Evolutionary conservation across 2,888 invertebrate genomes (phyloP).

Genomic region (Clepsis dumicolana): DNA sequence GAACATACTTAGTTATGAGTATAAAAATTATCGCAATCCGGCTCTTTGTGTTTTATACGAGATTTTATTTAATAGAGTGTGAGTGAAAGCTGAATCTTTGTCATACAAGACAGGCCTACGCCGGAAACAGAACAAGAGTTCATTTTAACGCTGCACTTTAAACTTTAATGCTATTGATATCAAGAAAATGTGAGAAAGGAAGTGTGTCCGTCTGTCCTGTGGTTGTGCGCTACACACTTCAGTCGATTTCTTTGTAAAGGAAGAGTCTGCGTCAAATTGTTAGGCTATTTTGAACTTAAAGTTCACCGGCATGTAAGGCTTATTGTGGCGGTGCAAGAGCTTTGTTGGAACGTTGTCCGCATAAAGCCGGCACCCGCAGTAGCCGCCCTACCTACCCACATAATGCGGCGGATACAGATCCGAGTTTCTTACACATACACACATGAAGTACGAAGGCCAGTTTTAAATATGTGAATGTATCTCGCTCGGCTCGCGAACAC

Average conservation of each 20-base stretch:
- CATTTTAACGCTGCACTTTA: slow-evolving; percentile 68
- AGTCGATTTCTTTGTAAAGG: slow-evolving; percentile 71
- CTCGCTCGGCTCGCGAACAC: slow-evolving; percentile 66
- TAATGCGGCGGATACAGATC: slow-evolving; percentile 85
- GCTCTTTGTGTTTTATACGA: slow-evolving; percentile 30
- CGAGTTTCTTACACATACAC: slow-evolving; percentile 81
- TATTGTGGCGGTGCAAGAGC: slow-evolving; percentile 77
- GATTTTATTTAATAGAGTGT: slow-evolving; percentile 56
- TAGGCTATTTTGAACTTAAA: slow-evolving; percentile 74
- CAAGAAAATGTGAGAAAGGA: slow-evolving; percentile 85
- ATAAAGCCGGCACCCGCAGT: slow-evolving; percentile 81
- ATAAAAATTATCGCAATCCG: slow-evolving; percentile 1
- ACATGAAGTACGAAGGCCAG: slow-evolving; percentile 81
- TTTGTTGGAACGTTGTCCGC: slow-evolving; percentile 71
- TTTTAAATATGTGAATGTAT: slow-evolving; percentile 80
- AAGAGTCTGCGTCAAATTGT: slow-evolving; percentile 62
- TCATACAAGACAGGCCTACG: slow-evolving; percentile 57
- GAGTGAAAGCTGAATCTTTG: slow-evolving; percentile 62
- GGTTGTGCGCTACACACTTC: slow-evolving; percentile 72
- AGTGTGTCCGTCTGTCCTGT: slow-evolving; percentile 67
- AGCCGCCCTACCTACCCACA: slow-evolving; percentile 82
- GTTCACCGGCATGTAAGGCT: slow-evolving; percentile 69
- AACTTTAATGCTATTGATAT: slow-evolving; percentile 77
- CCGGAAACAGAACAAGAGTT: slow-evolving; percentile 77
- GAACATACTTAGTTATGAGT: neutral